phyloP scores from a whole-genome alignment of 2,888 invertebrate genomes.

The Synanthedon tipuliformis region DNA sequence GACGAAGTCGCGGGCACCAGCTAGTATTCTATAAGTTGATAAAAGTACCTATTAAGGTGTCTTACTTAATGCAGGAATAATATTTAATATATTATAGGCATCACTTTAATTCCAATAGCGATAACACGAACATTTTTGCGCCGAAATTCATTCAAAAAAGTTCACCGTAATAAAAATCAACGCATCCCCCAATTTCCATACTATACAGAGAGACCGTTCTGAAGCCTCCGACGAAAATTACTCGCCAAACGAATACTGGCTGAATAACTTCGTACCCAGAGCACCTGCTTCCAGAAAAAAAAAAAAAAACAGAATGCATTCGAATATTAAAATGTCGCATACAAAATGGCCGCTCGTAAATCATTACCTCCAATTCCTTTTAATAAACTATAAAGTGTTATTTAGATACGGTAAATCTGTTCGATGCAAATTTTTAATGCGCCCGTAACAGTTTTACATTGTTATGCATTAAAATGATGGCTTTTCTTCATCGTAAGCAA shows the following conservation, averaged over 20 bases:
- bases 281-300: slow-evolving; percentile 55
- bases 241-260: slow-evolving; percentile 28
- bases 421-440: slow-evolving; percentile 11
- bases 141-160: not conserved
- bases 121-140: not conserved
- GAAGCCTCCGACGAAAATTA: slow-evolving; percentile 38
- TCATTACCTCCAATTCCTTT: slow-evolving; percentile 58
- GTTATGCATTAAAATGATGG: slow-evolving; percentile 37
- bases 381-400: slow-evolving; percentile 61
- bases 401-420: slow-evolving; percentile 55
- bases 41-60: no score
- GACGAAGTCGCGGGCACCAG: no score
- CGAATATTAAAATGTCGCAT: slow-evolving; percentile 56
- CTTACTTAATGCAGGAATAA: no score
- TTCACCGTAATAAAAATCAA: slow-evolving; percentile 24
- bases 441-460: slow-evolving; percentile 15
- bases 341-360: slow-evolving; percentile 58
- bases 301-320: slow-evolving; percentile 47
- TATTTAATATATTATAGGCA: no score
- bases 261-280: slow-evolving; percentile 37
- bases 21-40: no score
- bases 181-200: slow-evolving; percentile 32
- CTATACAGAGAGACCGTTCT: slow-evolving; percentile 40
- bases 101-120: not conserved
- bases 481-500: slow-evolving; percentile 14